Conservation (phyloP, 2,113 vertebrate genomes). For the Strigops habroptila region DNA sequence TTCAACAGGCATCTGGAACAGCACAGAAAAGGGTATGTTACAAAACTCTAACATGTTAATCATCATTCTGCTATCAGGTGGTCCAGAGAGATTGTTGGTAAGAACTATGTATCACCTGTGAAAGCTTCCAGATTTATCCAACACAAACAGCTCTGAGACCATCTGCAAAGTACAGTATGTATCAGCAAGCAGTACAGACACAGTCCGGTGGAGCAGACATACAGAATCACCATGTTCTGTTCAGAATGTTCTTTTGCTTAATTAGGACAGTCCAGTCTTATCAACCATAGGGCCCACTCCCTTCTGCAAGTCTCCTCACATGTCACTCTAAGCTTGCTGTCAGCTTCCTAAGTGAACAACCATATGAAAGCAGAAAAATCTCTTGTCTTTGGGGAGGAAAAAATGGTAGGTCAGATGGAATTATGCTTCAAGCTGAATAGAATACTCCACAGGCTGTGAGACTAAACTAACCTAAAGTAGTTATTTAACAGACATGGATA, state of each 20-base stretch:
- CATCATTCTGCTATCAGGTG: not conserved
- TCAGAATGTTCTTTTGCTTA: not conserved
- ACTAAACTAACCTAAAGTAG: not conserved
- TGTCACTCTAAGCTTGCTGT: not conserved
- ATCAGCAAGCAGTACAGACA: not conserved
- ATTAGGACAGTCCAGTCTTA: not conserved
- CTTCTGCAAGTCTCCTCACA: not conserved
- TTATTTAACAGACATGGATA: not conserved
- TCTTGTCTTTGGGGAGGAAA: not conserved
- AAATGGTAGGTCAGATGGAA: not conserved
- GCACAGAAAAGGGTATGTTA: not conserved
- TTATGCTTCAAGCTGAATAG: not conserved
- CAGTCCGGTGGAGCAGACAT: accelerated
- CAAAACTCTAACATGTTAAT: not conserved
- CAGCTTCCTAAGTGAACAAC: not conserved
- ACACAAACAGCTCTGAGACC: not conserved
- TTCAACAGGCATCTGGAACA: not conserved
- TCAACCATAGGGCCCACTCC: not conserved
- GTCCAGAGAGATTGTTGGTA: not conserved
- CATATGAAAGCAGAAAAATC: not conserved
- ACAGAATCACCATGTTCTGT: not conserved
- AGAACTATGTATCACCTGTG: not conserved
- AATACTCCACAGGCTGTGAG: not conserved
- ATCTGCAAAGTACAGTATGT: not conserved
- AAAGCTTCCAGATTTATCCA: not conserved